Evolutionary conservation across 2,888 invertebrate genomes (phyloP), one percentile per base, ranked within the genome.

Genomic region (Torymus tubicola): DNA sequence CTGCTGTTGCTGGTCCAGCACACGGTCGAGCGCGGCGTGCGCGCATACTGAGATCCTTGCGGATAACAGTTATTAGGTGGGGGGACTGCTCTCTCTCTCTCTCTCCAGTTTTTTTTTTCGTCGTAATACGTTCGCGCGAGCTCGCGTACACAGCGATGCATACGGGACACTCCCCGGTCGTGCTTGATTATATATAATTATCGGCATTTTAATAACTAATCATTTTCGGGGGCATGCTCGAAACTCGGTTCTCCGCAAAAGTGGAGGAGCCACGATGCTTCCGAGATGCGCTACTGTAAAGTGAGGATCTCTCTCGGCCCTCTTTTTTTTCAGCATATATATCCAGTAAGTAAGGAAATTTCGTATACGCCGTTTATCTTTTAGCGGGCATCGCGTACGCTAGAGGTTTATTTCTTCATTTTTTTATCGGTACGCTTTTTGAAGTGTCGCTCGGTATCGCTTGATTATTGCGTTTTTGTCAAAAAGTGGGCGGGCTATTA

Each of bases 151-250:
- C 82, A 74, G 64, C 81, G 82, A 70, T 81, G 83, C 58, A 73
- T 58, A 53, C 52, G 52, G 87, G 90, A 90, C 90, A 90, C 90
- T 89, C 90, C 90, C 89, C 86, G 61, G 78, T 84, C 42, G 84
- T 84, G 73, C 86, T 88, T 90, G 89, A 90, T 90, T 90, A 90
- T 90, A 90, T 90, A 87, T 90, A 89, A 90, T 90, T 90, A 90
- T 89, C 88, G 88, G 88, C 88, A 90, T 90, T 90, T 90, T 90
- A 90, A 90, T 90, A 90, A 90, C 90, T 90, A 88, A 90, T 90
- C 90, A 90, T 90, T 90, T 90, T 88, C 87, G 76, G 64, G 14
- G 50, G 14, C 86, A 42, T 42, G 42, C 42, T 8, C 31, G 31
- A 31, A 3, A 8, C 42, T 42, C 42, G 42, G 42, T 5, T 85